These are phyloP conservation scores for Linyphia triangularis DNA, from an alignment of 2,888 invertebrate species.

Conservation along the genomic window DNA sequence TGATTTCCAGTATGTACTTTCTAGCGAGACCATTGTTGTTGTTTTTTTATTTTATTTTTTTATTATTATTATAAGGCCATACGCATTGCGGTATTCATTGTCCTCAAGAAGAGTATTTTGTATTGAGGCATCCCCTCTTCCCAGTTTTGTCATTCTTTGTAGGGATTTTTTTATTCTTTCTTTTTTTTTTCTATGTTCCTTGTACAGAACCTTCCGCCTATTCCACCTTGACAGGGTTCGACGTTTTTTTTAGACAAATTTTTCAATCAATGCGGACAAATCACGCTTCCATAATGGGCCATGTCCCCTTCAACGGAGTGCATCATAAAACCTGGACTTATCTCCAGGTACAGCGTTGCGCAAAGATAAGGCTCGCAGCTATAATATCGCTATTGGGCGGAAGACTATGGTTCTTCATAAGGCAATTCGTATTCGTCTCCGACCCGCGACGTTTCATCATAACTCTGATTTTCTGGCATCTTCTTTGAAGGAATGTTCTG, in stretches of 20 bases:
- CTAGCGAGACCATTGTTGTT: not conserved
- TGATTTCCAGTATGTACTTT: constrained; percentile 39
- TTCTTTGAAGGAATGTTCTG: not conserved
- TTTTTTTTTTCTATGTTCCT: not conserved
- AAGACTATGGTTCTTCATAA: not conserved
- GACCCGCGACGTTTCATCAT: not conserved
- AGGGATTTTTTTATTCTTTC: not conserved
- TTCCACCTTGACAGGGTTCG: not conserved
- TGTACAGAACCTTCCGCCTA: not conserved
- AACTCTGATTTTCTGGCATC: not conserved
- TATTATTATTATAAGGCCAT: constrained; percentile 25
- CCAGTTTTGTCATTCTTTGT: constrained; percentile 28
- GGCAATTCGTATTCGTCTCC: constrained; percentile 13
- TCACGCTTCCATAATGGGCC: constrained; percentile 19
- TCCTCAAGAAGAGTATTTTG: not conserved
- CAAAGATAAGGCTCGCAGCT: constrained; percentile 27
- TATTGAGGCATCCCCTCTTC: constrained; percentile 1
- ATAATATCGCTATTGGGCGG: constrained; percentile 4
- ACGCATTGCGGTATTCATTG: constrained; percentile 4
- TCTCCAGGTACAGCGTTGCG: not conserved
- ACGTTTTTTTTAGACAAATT: not conserved
- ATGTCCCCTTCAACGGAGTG: constrained; percentile 21
- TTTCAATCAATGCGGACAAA: constrained; percentile 37
- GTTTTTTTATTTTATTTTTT: not conserved
- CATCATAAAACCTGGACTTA: constrained; percentile 49